These are phyloP conservation scores for Nomada ruficornis DNA, from an alignment of 2,888 invertebrate genomes.

Conservation along the genomic window DNA sequence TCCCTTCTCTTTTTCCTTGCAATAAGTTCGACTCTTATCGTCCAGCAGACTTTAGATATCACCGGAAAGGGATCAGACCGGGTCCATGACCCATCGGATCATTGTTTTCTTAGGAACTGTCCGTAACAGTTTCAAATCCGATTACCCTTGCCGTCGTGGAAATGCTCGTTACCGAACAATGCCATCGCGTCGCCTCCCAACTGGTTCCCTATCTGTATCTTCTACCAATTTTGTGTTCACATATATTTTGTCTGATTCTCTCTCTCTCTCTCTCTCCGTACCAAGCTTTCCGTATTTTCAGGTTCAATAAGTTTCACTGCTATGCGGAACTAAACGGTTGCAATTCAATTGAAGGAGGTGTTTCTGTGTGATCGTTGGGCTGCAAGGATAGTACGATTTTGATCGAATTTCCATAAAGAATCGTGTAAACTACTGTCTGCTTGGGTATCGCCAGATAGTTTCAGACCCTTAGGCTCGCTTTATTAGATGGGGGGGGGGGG, in stretches of 20 bases:
- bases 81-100: constrained; percentile 47
- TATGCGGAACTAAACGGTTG: no score
- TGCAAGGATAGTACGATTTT: no score
- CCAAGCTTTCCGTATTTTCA: background rate
- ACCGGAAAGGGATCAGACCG: constrained; percentile 20
- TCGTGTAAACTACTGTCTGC: no score
- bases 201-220: constrained; percentile 17
- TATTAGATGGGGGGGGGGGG: background rate
- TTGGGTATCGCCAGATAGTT: no score
- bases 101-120: constrained; percentile 66
- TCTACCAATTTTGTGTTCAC: constrained; percentile 43
- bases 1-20: background rate
- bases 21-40: constrained; percentile 30
- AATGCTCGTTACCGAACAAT: constrained; percentile 70
- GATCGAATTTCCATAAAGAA: background rate
- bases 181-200: constrained; percentile 27
- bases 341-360: no score
- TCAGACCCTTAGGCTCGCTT: no score
- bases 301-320: no score
- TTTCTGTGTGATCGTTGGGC: no score
- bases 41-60: constrained; percentile 19
- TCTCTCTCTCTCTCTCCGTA: background rate
- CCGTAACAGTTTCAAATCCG: constrained; percentile 73
- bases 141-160: constrained; percentile 66
- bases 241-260: background rate